Base-by-base conservation (phyloP, 2,797 vertebrate species). In the Anabas testudineus region DNA sequence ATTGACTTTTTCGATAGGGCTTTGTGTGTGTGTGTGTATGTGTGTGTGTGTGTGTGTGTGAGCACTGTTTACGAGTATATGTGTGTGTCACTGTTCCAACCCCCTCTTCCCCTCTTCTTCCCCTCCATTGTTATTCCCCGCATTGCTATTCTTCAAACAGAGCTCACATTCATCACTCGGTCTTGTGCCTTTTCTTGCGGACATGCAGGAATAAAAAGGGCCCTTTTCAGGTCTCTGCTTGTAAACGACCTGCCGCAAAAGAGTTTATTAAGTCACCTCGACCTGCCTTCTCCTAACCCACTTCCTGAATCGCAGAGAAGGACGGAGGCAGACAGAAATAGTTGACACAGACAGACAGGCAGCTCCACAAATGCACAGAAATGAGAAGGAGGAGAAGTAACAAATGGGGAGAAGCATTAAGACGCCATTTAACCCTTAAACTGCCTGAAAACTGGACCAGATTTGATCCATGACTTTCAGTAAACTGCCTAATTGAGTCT, bases 151-250 rank as follows among this genome's bases (percentile, higher is more conserved):
- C 60, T 58, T 68, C 53, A 61, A 67, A 71, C 67, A 68, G 73
- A 61, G 73, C 46, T 19, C 61, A 47, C 86, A 81, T 82, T 87
- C 71, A 80, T 87, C 80, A 85, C 59, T 67, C 41, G 12, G 56
- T 67, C 78, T 63, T 59, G 64, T 57, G 74, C 63, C 57, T 81
- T n/a, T 64, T 74, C 74, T 75, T 73, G 22, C 13, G 41, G 75
- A 69, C 74, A 39, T 16, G 61, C 59, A 46, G 19, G 67, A 36
- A 43, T 34, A 46, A 10, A 43, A 8, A 16, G 47, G 39, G 54
- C 45, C 24, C 59, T 77, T 75, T 79, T 67, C 61, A 75, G 63
- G 74, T 66, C 67, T 43, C 28, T 16, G 56, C 68, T 74, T 71
- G 68, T 79, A 64, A 78, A 82, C 48, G 81, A 87, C 84, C 74